These are phyloP conservation scores for Pterostichus madidus DNA, from an alignment of 2,888 invertebrate species.

Conservation along the genomic window DNA sequence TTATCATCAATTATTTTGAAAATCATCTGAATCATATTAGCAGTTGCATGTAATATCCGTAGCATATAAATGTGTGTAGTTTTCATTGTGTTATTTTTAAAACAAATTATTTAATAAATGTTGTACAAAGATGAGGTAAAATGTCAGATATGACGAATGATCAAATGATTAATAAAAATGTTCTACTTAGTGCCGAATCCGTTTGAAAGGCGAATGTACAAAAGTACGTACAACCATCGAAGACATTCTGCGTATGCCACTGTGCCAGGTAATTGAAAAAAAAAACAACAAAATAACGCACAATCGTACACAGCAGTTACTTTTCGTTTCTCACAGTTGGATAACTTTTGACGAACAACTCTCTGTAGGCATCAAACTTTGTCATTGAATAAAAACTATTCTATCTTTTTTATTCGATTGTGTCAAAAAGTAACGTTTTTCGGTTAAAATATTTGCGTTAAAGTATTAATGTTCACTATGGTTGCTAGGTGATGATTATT, in stretches of 20 bases:
- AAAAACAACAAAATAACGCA: conserved; percentile 53
- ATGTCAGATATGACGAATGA: conserved; percentile 41
- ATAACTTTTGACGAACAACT: conserved; percentile 22
- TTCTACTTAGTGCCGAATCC: conserved; percentile 77
- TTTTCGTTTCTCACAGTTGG: conserved; percentile 64
- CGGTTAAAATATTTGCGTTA: too few species aligned
- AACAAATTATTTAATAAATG: conserved; percentile 47
- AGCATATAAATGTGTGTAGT: conserved; percentile 15
- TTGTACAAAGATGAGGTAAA: conserved; percentile 57
- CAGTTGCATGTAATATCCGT: conserved; percentile 29
- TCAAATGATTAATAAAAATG: conserved; percentile 69
- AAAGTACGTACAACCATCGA: conserved; percentile 76
- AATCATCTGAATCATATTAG: conserved; percentile 18
- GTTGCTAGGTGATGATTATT: too few species aligned
- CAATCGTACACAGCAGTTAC: conserved; percentile 56
- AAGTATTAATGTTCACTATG: too few species aligned
- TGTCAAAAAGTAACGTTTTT: too few species aligned
- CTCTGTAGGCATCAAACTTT: conserved; percentile 16
- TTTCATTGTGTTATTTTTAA: conserved; percentile 35
- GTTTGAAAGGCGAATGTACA: conserved; percentile 77
- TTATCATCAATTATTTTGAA: conserved; percentile 1
- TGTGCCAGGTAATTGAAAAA: conserved; percentile 74
- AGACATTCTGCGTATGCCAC: conserved; percentile 78
- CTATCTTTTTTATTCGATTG: background rate
- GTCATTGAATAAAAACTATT: conserved; percentile 37